These are phyloP conservation scores for Saguinus midas DNA, from an alignment of 2,113 vertebrate species.

Conservation along the genomic window DNA sequence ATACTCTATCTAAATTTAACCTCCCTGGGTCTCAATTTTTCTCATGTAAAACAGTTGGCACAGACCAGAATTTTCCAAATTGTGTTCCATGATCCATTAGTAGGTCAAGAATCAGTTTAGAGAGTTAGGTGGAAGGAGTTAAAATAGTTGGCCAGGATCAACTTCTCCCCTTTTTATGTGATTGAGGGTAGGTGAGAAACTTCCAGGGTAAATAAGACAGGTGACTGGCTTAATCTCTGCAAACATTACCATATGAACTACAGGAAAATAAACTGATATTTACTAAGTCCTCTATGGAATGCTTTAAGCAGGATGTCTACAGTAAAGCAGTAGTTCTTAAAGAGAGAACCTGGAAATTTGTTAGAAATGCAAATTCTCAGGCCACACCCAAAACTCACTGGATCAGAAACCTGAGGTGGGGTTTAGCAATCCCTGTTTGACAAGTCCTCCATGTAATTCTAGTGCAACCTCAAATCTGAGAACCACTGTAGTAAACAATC, in stretches of 20 bases:
- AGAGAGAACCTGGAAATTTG: neutral
- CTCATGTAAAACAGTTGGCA: neutral
- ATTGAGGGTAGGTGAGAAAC: neutral
- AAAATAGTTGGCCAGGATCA: neutral
- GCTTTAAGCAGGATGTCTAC: neutral
- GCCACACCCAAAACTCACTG: neutral
- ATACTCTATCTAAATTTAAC: neutral
- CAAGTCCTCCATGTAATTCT: neutral
- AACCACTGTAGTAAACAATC: neutral
- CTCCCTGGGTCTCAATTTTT: neutral
- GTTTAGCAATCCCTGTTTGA: neutral
- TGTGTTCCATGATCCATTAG: neutral
- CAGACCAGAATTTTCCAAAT: conserved; percentile 12
- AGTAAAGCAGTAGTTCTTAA: neutral
- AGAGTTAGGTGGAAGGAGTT: conserved; percentile 5
- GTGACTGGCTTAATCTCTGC: conserved; percentile 2
- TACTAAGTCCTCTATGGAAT: neutral
- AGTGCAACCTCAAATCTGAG: neutral
- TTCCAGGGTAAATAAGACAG: neutral
- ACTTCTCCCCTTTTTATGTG: neutral
- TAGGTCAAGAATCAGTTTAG: neutral
- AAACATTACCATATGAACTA: neutral
- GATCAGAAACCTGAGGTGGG: neutral
- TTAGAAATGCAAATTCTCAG: neutral
- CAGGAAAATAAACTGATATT: neutral